These are phyloP conservation scores for Eutolmus rufibarbis DNA, from an alignment of 2,888 invertebrate species.

Conservation along the genomic window DNA sequence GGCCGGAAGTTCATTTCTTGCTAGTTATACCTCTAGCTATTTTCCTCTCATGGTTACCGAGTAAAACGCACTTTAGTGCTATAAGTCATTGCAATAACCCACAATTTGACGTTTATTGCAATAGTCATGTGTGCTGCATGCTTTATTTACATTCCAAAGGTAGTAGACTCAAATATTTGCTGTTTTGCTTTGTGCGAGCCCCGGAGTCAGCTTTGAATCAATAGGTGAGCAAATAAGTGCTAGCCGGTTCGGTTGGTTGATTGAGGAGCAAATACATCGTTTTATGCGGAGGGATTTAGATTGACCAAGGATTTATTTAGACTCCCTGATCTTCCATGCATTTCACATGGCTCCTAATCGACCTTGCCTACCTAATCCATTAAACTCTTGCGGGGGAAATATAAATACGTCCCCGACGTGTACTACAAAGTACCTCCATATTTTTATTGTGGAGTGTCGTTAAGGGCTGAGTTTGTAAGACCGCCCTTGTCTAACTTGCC, in stretches of 20 bases:
- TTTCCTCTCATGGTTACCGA: background rate
- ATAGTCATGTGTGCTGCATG: background rate
- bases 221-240: background rate
- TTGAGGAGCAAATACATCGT: background rate
- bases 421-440: background rate
- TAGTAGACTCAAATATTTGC: background rate
- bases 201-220: background rate
- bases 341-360: background rate
- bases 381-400: background rate
- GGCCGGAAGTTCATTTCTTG: background rate
- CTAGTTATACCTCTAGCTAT: background rate
- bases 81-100: background rate
- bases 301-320: background rate
- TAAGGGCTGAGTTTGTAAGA: background rate
- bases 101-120: background rate
- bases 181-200: background rate
- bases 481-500: background rate
- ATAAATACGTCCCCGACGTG: background rate
- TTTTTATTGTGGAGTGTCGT: background rate
- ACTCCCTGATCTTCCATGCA: background rate
- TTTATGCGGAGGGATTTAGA: background rate
- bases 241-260: background rate
- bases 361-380: background rate
- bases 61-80: background rate
- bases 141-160: background rate